A percentile compares a stretch with the other conserved stretches of the same genome.
phyloP scores from a whole-genome alignment of 2,113 vertebrate genomes.

The Sander vitreus region DNA sequence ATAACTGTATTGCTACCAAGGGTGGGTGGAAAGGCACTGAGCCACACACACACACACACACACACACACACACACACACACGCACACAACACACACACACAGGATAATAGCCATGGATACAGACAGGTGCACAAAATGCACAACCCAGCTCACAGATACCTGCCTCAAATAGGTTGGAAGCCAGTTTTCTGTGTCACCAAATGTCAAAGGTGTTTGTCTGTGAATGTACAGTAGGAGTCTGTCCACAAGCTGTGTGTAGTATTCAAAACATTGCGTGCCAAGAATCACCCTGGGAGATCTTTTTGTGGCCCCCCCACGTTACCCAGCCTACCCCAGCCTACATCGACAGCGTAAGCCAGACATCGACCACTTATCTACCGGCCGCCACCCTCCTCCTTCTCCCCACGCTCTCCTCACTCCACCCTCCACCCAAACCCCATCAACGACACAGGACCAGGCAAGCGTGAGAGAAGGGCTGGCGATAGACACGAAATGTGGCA shows the following conservation, averaged over 20 bases:
- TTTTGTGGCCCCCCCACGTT: slow-evolving; percentile 68
- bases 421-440: slow-evolving; percentile 66
- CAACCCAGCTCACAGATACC: neutral
- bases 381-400: slow-evolving; percentile 38
- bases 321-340: slow-evolving; percentile 57
- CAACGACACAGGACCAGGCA: slow-evolving; percentile 80
- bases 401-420: neutral
- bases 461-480: slow-evolving; percentile 87
- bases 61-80: slow-evolving; percentile 8
- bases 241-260: slow-evolving; percentile 3
- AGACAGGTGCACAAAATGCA: slow-evolving; percentile 28
- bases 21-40: slow-evolving; percentile 45
- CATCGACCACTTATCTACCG: slow-evolving; percentile 78
- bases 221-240: neutral
- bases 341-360: slow-evolving; percentile 63
- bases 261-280: slow-evolving; percentile 82
- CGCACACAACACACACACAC: neutral
- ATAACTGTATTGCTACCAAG: slow-evolving; percentile 62
- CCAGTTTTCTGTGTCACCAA: slow-evolving; percentile 22
- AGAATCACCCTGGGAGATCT: slow-evolving; percentile 74
- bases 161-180: neutral
- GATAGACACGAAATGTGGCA: slow-evolving; percentile 87
- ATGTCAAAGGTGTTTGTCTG: slow-evolving; percentile 34
- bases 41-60: slow-evolving; percentile 20
- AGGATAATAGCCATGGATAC: neutral